Conservation (phyloP, 2,797 vertebrate species). For the Sylvilagus floridanus region DNA sequence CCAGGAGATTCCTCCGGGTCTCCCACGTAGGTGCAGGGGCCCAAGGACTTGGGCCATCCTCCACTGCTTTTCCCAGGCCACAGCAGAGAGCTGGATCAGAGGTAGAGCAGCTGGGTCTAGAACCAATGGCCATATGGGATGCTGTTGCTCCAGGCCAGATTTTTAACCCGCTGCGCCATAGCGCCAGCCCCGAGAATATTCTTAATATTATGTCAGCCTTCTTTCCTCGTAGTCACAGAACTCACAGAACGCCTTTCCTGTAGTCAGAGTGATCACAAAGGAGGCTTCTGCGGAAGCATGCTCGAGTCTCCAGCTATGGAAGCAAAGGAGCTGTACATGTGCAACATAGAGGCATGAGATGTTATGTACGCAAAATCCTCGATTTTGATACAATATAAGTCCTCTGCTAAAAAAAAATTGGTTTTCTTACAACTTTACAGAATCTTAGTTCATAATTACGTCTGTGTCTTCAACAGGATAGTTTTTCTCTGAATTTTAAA, state of each 20-base stretch:
- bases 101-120: no score
- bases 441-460: not conserved
- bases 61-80: no score
- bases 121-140: no score
- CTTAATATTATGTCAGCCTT: not conserved
- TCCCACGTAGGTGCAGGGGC: no score
- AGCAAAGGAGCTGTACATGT: rapidly evolving
- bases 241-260: not conserved
- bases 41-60: no score
- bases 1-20: no score
- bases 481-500: not conserved
- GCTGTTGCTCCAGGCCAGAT: no score
- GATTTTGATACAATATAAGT: not conserved
- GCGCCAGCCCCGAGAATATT: not conserved
- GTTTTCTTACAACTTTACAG: not conserved
- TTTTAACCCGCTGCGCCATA: no score
- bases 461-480: not conserved
- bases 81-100: no score
- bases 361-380: not conserved
- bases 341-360: not conserved
- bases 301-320: not conserved
- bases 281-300: rapidly evolving
- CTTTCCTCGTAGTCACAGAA: not conserved
- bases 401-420: not conserved
- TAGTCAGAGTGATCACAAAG: not conserved